Conservation (phyloP, 1,140 invertebrate genomes). For the Papilio machaon region DNA sequence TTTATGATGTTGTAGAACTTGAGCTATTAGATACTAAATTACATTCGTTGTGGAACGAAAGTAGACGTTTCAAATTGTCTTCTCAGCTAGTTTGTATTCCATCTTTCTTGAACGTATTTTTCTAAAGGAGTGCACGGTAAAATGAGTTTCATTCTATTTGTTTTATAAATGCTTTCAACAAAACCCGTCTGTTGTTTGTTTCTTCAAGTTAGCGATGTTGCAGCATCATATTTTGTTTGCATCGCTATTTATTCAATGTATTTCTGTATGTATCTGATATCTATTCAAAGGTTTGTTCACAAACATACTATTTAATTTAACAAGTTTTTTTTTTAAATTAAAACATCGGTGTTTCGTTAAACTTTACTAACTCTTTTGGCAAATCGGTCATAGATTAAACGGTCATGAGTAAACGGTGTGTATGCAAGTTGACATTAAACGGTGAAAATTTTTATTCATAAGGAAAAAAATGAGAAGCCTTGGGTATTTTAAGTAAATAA, state of each 20-base stretch:
- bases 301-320: not conserved
- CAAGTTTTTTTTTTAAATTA: not conserved
- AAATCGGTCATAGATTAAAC: not conserved
- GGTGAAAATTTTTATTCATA: too few relatives aligned
- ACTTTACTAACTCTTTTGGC: not conserved
- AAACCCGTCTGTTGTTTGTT: not conserved
- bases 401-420: too few relatives aligned
- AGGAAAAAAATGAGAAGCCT: too few relatives aligned
- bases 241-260: not conserved
- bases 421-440: not conserved
- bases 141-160: not conserved
- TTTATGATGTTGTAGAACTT: not conserved
- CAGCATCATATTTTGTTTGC: slow-evolving; percentile 9
- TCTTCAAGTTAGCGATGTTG: not conserved
- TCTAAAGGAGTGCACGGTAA: not conserved
- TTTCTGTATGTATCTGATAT: not conserved
- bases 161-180: slow-evolving; percentile 17
- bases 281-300: not conserved
- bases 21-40: not conserved
- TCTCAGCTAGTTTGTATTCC: not conserved
- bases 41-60: not conserved
- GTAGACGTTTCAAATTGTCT: slow-evolving; percentile 5
- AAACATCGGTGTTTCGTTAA: not conserved
- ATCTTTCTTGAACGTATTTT: slow-evolving; percentile 17
- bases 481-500: too few relatives aligned